A percentile compares a stretch with the other conserved stretches of the same genome.
Evolutionary conservation across 2,888 invertebrate genomes (phyloP).

Genomic region (Sesia apiformis): DNA sequence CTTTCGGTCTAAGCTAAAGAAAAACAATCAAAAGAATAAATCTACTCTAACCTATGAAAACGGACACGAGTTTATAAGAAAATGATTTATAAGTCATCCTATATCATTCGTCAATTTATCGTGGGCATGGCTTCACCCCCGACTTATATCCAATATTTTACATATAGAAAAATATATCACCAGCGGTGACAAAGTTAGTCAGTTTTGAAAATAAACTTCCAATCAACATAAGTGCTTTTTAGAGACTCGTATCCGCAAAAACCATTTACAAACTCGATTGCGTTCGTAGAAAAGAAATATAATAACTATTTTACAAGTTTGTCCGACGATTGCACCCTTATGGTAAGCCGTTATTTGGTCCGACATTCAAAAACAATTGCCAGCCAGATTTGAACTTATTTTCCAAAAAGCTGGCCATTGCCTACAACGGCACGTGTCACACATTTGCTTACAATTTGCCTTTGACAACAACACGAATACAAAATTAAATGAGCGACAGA

Average conservation of each 20-base stretch:
- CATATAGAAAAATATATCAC: not conserved
- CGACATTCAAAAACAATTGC: too few species aligned
- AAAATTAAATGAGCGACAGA: too few species aligned
- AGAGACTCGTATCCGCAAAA: conserved; percentile 41
- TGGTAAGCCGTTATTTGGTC: too few species aligned
- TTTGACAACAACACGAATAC: too few species aligned
- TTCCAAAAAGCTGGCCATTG: too few species aligned
- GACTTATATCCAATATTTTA: not conserved
- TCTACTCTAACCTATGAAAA: conserved; percentile 32
- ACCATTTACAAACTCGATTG: conserved; percentile 65
- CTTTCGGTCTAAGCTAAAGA: not conserved
- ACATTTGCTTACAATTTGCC: too few species aligned
- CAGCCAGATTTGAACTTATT: too few species aligned
- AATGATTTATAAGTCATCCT: conserved; percentile 2
- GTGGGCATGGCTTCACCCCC: not conserved
- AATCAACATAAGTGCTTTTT: conserved; percentile 21
- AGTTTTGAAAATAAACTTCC: not conserved
- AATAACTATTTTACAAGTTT: conserved; percentile 46
- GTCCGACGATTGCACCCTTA: not conserved
- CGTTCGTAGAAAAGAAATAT: conserved; percentile 50
- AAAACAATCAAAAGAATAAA: conserved; percentile 39
- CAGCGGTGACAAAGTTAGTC: not conserved
- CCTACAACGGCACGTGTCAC: too few species aligned
- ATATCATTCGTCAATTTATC: not conserved
- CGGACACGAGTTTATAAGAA: conserved; percentile 32